Base-by-base conservation (phyloP, 2,113 vertebrate species). In the Rana temporaria region DNA sequence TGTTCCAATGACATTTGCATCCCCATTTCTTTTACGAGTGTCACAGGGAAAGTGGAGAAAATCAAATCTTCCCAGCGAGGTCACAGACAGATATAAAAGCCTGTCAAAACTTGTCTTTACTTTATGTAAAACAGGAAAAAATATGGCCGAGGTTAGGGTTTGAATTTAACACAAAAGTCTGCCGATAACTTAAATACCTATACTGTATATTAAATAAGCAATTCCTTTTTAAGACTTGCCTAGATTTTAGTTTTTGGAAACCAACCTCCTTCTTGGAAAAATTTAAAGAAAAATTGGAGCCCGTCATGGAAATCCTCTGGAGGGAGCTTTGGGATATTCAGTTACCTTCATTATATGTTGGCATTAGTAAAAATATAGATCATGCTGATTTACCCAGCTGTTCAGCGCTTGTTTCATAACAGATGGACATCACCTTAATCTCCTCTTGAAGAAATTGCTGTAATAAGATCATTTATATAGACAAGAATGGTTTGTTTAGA, bases 401-500 rank as follows among this genome's bases (percentile, higher is more conserved):
- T 42, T 70, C 78, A 52, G 7, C 18, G 56, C 55, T 71, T 62
- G 66, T 71, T 71, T 15, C 38, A 19, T 60, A 71, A 57, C 62
- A 74, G 69, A 74, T 38, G 57, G 69, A 73, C 70, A 38, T 74
- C 62, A 57, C 59, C 42, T 72, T 72, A 63, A 72, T 64, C 76
- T 80, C 20, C 34, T 60, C 14, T n/a, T 69, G 15, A 67, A 60
- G 32, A 60, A 70, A 30, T 62, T 60, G 53, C 32, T 62, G 65
- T 70, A 70, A 62, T 68, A 52, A 42, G 65, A 69, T 70, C 65
- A 26, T 68, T 62, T 18, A 30, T 22, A 20, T 48, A 18, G 77
- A 79, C 42, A 65, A 68, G 65, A 42, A 62, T 80, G 65, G 32
- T 52, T 80, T 80, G 34, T 80, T 79, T 60, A 79, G 78, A 24